These are phyloP conservation scores for Cyclura pinguis DNA, from an alignment of 2,797 vertebrate genomes.

Conservation along the genomic window DNA sequence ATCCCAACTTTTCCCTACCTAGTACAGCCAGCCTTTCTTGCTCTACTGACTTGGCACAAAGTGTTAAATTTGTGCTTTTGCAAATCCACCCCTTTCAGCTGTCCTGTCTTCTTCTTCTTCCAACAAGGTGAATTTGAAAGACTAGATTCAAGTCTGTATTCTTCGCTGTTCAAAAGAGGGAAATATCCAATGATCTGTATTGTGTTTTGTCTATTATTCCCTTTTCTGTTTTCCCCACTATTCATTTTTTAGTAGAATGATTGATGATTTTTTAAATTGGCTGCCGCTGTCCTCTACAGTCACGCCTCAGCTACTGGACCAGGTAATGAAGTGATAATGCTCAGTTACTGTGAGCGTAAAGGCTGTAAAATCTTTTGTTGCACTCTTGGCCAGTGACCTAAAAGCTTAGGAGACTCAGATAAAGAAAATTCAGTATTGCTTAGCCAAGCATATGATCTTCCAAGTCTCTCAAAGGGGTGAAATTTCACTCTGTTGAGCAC, in stretches of 20 bases:
- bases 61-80: constrained; percentile 24
- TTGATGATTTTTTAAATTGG: constrained; percentile 38
- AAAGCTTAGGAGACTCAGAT: constrained; percentile 42
- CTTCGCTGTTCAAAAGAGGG: constrained; percentile 7
- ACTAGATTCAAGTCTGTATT: constrained; percentile 26
- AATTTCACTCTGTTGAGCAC: constrained; percentile 22
- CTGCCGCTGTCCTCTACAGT: constrained; percentile 29
- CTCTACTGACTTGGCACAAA: constrained; percentile 44
- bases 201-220: background rate
- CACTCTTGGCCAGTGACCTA: constrained; percentile 36
- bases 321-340: constrained; percentile 8
- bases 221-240: background rate
- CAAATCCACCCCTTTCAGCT: constrained; percentile 43
- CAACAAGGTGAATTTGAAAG: constrained; percentile 51
- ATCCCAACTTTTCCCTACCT: too few species aligned
- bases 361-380: constrained; percentile 47
- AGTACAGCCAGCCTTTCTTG: too few species aligned
- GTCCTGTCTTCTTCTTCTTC: constrained; percentile 13
- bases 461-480: constrained; percentile 6
- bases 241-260: background rate
- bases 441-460: constrained; percentile 51
- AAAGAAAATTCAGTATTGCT: constrained; percentile 31
- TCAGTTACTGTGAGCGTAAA: constrained; percentile 12
- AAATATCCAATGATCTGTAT: constrained; percentile 8
- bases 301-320: background rate